Base-by-base conservation (phyloP, 2,888 invertebrate genomes). In the Aquatica leii region DNA sequence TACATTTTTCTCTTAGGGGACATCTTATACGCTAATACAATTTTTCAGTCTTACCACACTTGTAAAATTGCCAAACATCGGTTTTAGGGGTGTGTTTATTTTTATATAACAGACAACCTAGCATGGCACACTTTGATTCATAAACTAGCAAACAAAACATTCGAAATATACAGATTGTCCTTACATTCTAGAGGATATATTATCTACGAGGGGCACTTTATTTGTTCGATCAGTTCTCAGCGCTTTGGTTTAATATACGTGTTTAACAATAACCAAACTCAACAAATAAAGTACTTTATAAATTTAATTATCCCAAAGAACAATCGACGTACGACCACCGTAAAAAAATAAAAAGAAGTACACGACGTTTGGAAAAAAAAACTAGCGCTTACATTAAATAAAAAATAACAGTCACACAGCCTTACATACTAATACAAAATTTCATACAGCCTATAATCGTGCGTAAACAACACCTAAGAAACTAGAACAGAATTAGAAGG, bases 361-460 rank as follows among this genome's bases (percentile, higher is more conserved):
- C 24, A 24, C 24, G 24, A 24, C 24, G 24, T 24, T 24, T 24
- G 24, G 6, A 37, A 12, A 37, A 37, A 37, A 12, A 37, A 37
- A 37, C 14, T 11, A 49, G 54, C 43, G 37, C 55, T 14, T 35
- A n/a, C 76, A 72, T 75, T 72, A 74, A 77, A 73, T n/a, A 75
- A 77, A 76, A 75, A 76, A 77, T 75, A 77, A 77, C 77, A 75
- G 75, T 71, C 76, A 74, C 69, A 69, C 77, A 60, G 70, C 68
- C 76, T 78, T 76, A 77, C 78, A 75, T 76, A 71, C 78, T 77
- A 78, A 74, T 69, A 74, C 72, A 74, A 75, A 73, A 71, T 72
- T 77, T 75, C 80, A 79, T 80, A 80, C 79, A 79, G 78, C 78
- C 80, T 79, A 78, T 74, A 75, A 75, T 73, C 73, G 75, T 71